These are phyloP conservation scores for Goniozus legneri DNA, from an alignment of 1,140 invertebrate species.

Conservation along the genomic window DNA sequence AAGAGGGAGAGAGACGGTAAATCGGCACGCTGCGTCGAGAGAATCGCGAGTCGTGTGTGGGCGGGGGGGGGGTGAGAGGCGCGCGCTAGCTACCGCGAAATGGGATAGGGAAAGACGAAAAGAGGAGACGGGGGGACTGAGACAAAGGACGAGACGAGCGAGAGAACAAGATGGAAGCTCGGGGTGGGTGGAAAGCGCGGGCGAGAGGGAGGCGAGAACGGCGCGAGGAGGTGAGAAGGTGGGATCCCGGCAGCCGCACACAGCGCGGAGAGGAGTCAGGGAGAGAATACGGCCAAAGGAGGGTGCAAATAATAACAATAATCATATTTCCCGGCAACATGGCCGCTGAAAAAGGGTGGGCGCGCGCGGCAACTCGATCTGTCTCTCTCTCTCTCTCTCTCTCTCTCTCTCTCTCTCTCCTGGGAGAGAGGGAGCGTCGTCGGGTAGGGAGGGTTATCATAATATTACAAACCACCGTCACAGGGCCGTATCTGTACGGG, in stretches of 20 bases:
- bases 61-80: too few relatives aligned
- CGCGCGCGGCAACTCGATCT: too few relatives aligned
- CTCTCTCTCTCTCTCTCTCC: too few relatives aligned
- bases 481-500: constrained; percentile 51
- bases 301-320: constrained; percentile 56
- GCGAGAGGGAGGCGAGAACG: constrained; percentile 5
- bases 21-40: too few relatives aligned
- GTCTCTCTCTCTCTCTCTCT: too few relatives aligned
- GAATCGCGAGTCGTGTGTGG: too few relatives aligned
- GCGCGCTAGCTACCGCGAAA: too few relatives aligned
- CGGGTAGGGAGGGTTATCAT: constrained; percentile 49
- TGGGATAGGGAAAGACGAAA: background rate
- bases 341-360: constrained; percentile 53
- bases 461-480: constrained; percentile 55
- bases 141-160: constrained; percentile 12
- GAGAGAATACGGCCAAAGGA: constrained; percentile 42
- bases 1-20: constrained; percentile 20
- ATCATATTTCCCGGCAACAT: constrained; percentile 55
- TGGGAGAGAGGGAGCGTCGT: constrained; percentile 27
- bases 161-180: constrained; percentile 9
- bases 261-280: constrained; percentile 35
- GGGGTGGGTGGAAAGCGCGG: constrained; percentile 6
- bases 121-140: constrained; percentile 4
- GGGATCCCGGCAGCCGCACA: constrained; percentile 24
- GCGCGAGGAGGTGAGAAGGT: constrained; percentile 14